Evolutionary conservation across 2,797 vertebrate genomes (phyloP), one percentile per base, ranked within the genome.

Genomic region (Chaenodraco wilsoni): DNA sequence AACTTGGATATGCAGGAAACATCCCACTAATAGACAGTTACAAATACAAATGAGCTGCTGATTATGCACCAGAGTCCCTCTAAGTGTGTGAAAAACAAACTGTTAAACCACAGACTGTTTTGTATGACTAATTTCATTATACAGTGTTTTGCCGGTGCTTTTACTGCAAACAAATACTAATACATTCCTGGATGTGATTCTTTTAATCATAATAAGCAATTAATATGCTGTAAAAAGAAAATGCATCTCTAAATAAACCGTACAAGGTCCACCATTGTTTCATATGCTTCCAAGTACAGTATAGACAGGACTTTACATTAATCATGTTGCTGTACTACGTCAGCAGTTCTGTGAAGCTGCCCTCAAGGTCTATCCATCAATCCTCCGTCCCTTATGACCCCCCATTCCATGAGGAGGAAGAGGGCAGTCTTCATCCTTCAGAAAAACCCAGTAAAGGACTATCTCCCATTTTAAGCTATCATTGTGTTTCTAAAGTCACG

Each of bases 281-380:
- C 67, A 77, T 5, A 49, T 52, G 69, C 68, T 65, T 76, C 75
- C 68, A 84, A 58, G 83, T 69, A 81, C 56, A 85, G 73, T 69
- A 81, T 58, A 85, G 73, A 72, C 68, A 43, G 48, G 19, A 76
- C 70, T 82, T 82, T 79, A 82, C 83, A 87, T 91, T 85, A 85
- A 91, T 91, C 84, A 80, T 59, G 48, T 57, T 61, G 57, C 84
- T 72, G 41, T 62, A 59, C 78, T 52, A 84, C 37, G 65, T 90
- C 89, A 90, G 89, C 90, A 83, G 54, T 81, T 85, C 77, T 83
- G 78, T 81, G 64, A 84, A 81, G 80, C 77, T 88, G 78, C 69
- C 75, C 86, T 87, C 88, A 89, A 91, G 84, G 88, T 84, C 86
- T 60, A 87, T 87, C 84, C 87, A 90, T 91, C 90, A 92, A 90